Evolutionary conservation across 1,140 invertebrate species (phyloP).

Genomic region (Argopecten irradians): DNA sequence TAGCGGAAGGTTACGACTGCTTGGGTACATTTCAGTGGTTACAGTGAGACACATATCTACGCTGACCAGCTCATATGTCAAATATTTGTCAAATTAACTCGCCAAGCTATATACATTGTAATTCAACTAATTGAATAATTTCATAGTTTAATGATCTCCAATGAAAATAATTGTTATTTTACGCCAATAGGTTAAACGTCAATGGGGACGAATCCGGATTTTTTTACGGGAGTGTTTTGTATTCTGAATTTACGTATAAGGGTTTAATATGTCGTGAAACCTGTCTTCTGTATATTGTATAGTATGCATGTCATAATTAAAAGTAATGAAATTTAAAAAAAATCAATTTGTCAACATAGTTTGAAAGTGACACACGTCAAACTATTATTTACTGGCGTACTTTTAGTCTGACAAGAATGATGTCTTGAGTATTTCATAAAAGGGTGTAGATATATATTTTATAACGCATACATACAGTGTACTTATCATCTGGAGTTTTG

Average conservation of each 20-base stretch:
- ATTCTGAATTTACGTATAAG: neutral
- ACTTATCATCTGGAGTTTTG: too few relatives aligned
- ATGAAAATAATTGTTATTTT: neutral
- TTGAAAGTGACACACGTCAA: slow-evolving; percentile 11
- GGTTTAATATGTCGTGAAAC: neutral
- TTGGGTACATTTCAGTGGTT: neutral
- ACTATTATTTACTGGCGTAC: neutral
- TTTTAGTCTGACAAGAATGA: neutral
- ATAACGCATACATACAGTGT: too few relatives aligned
- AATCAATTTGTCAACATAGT: neutral
- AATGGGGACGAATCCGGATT: neutral
- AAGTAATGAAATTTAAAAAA: neutral
- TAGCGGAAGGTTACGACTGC: neutral
- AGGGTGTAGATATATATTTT: too few relatives aligned
- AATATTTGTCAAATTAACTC: neutral
- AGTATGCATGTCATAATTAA: neutral
- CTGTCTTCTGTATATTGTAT: neutral
- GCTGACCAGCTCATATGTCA: neutral
- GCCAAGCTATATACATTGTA: neutral
- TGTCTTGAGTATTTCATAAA: neutral
- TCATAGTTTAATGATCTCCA: neutral
- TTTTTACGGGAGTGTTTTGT: neutral
- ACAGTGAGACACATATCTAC: neutral
- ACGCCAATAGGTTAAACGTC: neutral
- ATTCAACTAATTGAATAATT: slow-evolving; percentile 1